phyloP scores from a whole-genome alignment of 2,797 vertebrate species.

The Sitta carolinensis region DNA sequence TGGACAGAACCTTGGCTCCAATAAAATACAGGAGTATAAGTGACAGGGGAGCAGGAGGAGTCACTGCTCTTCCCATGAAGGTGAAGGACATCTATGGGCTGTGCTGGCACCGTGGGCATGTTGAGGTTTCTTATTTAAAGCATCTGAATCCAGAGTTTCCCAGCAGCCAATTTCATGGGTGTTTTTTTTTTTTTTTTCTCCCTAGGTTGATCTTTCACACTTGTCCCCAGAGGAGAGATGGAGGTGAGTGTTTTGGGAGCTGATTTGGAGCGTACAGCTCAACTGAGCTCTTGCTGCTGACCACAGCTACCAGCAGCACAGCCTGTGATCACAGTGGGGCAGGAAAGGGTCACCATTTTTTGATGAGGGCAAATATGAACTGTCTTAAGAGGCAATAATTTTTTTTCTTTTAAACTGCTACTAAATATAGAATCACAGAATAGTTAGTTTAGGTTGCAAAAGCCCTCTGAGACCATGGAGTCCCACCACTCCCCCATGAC shows the following conservation, averaged over 20 bases:
- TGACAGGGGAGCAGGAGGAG: neutral
- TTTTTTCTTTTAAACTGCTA: neutral
- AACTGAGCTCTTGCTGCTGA: neutral
- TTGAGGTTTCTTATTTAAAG: neutral
- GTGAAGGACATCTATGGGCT: neutral
- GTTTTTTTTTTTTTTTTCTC: neutral
- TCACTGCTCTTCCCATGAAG: neutral
- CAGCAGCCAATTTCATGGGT: neutral
- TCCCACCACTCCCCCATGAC: neutral
- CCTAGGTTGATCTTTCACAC: slow-evolving; percentile 87
- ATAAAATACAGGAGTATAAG: neutral
- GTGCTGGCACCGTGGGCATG: accelerated
- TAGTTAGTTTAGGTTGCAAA: neutral
- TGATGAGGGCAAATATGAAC: neutral
- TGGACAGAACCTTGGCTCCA: neutral
- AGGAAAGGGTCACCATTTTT: neutral
- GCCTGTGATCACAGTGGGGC: accelerated
- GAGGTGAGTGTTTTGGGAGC: slow-evolving; percentile 82
- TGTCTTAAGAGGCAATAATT: neutral
- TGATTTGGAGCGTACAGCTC: neutral
- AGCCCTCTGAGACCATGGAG: neutral
- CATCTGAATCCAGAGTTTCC: neutral
- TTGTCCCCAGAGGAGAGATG: slow-evolving; percentile 94
- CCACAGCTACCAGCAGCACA: neutral
- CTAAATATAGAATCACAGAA: neutral